A percentile compares a stretch with the other conserved stretches of the same genome.
Evolutionary conservation across 2,797 vertebrate genomes (phyloP).

Genomic region (Gallinago stenura): DNA sequence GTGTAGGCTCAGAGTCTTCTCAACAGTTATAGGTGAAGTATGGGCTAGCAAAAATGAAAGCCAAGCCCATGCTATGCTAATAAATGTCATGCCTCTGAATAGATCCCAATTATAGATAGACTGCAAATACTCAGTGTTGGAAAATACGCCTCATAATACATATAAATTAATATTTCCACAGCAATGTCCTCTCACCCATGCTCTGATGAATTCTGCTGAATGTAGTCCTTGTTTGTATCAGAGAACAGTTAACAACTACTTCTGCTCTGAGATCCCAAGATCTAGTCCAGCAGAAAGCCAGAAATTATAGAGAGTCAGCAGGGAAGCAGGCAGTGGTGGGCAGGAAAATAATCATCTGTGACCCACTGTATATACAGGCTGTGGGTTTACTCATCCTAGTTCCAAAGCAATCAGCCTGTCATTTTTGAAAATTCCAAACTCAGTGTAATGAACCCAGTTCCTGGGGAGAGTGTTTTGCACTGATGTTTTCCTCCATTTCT

Average conservation of each 20-base stretch:
- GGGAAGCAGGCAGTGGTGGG: neutral
- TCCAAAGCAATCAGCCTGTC: neutral
- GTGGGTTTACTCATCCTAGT: neutral
- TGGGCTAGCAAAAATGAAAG: neutral
- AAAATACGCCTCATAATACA: rapidly evolving
- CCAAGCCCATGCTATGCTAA: neutral
- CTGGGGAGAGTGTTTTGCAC: neutral
- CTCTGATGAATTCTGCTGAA: neutral
- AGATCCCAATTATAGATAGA: neutral
- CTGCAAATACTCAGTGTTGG: neutral
- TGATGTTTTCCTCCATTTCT: slow-evolving; percentile 10
- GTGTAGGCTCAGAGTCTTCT: neutral
- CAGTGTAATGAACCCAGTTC: neutral
- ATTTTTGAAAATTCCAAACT: neutral
- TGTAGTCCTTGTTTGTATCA: neutral
- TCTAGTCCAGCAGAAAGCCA: neutral
- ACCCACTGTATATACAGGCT: neutral
- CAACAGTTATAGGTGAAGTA: neutral
- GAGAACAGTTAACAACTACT: neutral
- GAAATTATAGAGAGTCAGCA: neutral
- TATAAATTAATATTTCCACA: neutral
- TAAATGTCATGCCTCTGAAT: neutral
- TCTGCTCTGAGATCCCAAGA: neutral
- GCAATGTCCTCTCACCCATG: neutral
- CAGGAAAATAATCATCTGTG: neutral